These are phyloP conservation scores for Perccottus glenii DNA, from an alignment of 2,113 vertebrate genomes.

Conservation along the genomic window DNA sequence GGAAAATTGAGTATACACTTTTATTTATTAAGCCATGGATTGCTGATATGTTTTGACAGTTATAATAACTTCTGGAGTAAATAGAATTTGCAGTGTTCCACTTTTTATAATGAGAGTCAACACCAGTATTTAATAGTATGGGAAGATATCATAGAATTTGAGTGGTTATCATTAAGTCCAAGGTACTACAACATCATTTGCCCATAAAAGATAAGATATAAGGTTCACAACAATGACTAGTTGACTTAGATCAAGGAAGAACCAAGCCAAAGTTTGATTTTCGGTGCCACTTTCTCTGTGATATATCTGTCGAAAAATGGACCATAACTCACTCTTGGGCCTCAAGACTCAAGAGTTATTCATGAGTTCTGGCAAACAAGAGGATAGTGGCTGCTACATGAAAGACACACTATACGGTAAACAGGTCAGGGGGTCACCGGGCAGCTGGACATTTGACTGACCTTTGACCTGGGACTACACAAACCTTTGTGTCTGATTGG, in stretches of 20 bases:
- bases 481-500: constrained; percentile 55
- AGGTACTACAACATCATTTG: no score
- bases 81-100: no score
- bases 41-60: no score
- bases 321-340: constrained; percentile 51
- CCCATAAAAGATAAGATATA: no score
- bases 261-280: constrained; percentile 12
- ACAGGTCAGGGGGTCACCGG: constrained; percentile 57
- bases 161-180: no score
- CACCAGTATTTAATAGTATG: no score
- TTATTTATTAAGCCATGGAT: no score
- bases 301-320: constrained; percentile 48
- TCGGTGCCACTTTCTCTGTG: constrained; percentile 35
- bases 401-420: constrained; percentile 57
- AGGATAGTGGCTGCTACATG: constrained; percentile 53
- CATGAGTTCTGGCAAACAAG: constrained; percentile 40
- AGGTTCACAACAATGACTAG: no score
- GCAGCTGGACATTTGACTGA: constrained; percentile 72
- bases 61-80: no score
- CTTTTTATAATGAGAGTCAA: no score
- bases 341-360: constrained; percentile 9
- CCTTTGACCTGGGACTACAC: constrained; percentile 64
- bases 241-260: constrained; percentile 33
- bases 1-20: no score
- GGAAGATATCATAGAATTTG: no score